Evolutionary conservation across 2,888 invertebrate genomes (phyloP).

Genomic region (Aleiodes testaceus): DNA sequence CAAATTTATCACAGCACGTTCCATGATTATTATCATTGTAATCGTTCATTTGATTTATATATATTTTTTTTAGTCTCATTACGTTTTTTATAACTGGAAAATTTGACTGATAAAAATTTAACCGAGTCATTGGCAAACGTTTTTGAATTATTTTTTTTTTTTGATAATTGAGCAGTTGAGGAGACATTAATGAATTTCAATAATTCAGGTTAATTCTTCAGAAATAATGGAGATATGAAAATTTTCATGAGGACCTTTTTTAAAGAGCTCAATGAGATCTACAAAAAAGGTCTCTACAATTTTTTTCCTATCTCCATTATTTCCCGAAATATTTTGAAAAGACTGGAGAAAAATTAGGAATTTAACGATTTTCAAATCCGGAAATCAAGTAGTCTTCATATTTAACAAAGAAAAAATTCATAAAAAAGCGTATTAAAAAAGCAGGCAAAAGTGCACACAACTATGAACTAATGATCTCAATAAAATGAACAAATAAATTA

Average conservation of each 20-base stretch:
- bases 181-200: too few species aligned
- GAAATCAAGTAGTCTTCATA: not conserved
- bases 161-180: too few species aligned
- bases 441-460: not conserved
- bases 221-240: not conserved
- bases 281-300: not conserved
- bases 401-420: conserved; percentile 20
- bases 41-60: conserved; percentile 15
- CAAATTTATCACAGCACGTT: conserved; percentile 6
- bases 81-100: not conserved
- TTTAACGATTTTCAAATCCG: too few species aligned
- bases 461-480: not conserved
- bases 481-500: not conserved
- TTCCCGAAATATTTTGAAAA: not conserved
- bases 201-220: too few species aligned
- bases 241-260: not conserved
- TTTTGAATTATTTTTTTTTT: not conserved
- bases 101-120: conserved; percentile 24
- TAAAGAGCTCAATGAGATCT: not conserved
- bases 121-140: not conserved
- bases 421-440: not conserved
- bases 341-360: too few species aligned
- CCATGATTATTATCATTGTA: not conserved
- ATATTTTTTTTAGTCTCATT: too few species aligned
- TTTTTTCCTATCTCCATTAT: not conserved